These are phyloP conservation scores for Aproaerema taeniolella DNA, from an alignment of 2,888 invertebrate genomes.

Conservation along the genomic window DNA sequence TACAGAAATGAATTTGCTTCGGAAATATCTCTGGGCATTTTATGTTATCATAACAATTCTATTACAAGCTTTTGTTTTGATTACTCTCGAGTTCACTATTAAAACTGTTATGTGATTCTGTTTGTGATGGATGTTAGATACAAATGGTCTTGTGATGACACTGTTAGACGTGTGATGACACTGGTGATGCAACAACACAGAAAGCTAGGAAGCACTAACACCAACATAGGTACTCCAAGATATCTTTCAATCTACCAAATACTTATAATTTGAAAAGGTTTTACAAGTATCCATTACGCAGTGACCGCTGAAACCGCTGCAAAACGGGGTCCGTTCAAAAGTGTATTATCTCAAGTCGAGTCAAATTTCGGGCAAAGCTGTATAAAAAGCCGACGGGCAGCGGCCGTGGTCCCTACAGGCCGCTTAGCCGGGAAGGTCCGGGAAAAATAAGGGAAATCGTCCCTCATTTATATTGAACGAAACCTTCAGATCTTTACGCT, in stretches of 20 bases:
- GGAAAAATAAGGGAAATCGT: constrained; percentile 56
- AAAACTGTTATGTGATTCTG: too few species aligned
- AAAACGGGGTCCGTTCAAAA: constrained; percentile 39
- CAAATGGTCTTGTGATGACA: too few species aligned
- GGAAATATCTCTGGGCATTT: constrained; percentile 24
- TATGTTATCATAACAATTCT: constrained; percentile 2
- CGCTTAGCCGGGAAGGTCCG: constrained; percentile 55
- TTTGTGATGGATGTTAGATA: too few species aligned
- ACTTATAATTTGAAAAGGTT: too few species aligned
- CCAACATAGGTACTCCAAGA: too few species aligned
- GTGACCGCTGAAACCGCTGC: constrained; percentile 12
- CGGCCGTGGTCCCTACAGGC: constrained; percentile 48
- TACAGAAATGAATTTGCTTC: constrained; percentile 64
- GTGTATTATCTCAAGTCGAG: constrained; percentile 41
- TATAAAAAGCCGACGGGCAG: constrained; percentile 46
- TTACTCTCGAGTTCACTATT: too few species aligned
- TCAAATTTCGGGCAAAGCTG: constrained; percentile 42
- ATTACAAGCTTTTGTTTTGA: not conserved
- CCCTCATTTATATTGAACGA: constrained; percentile 65
- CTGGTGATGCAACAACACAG: too few species aligned
- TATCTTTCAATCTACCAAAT: too few species aligned
- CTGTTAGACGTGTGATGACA: too few species aligned
- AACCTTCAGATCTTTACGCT: constrained; percentile 35
- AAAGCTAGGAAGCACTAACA: too few species aligned
- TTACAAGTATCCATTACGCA: not conserved